A percentile compares a stretch with the other conserved stretches of the same genome.
These are phyloP conservation scores for Ariolimax columbianus DNA, from an alignment of 2,888 invertebrate genomes.

Conservation along the genomic window DNA sequence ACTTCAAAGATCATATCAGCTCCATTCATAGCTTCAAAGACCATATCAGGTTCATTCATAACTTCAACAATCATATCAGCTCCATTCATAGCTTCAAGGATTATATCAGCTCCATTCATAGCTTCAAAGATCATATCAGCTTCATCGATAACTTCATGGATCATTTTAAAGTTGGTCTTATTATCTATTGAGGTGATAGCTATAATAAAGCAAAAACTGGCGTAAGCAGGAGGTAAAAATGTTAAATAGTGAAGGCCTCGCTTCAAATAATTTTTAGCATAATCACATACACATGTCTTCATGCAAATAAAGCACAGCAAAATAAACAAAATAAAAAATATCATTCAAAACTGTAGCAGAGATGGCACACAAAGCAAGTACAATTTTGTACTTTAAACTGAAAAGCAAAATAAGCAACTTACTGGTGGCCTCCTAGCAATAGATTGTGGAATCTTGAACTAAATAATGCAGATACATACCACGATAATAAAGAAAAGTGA, in stretches of 20 bases:
- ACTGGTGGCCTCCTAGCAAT: constrained; percentile 26
- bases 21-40: too few species aligned
- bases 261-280: background rate
- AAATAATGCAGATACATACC: constrained; percentile 25
- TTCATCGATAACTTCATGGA: background rate
- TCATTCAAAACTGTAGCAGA: background rate
- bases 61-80: too few species aligned
- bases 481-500: background rate
- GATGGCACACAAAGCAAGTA: background rate
- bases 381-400: background rate
- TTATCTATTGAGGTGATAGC: background rate
- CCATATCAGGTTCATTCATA: too few species aligned
- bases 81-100: too few species aligned
- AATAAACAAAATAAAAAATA: background rate
- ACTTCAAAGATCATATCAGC: too few species aligned
- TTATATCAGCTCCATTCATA: too few species aligned
- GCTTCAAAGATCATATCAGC: too few species aligned
- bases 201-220: background rate
- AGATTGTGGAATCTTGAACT: constrained; percentile 23
- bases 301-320: background rate
- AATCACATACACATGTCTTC: background rate
- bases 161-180: background rate
- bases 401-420: constrained; percentile 35
- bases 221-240: background rate
- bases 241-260: background rate